Evolutionary conservation across 2,888 invertebrate species (phyloP), one percentile per base, ranked within the genome.

Genomic region (Microplitis deprimator): DNA sequence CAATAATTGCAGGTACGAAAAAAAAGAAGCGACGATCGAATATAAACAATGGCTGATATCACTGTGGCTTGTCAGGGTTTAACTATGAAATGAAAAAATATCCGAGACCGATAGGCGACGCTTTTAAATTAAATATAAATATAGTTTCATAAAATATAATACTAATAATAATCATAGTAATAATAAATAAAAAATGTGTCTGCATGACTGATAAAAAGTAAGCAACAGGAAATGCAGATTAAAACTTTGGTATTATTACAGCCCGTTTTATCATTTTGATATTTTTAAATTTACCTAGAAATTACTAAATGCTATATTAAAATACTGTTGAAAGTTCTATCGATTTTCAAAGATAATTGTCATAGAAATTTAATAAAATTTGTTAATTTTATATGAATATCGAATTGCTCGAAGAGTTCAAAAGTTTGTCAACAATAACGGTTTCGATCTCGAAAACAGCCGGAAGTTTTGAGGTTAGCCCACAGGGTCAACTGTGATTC

Each of bases 31-130:
- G 20, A 20, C 73, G 17, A 29, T 67, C 38, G 67, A 67, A 59
- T 29, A 73, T 67, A 73, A 73, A 73, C 73, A 73, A 67, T 73
- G 65, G 73, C 5, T n/a, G 65, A 5, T 73, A 38, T 50, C 10
- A 64, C 17, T n/a, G 17, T 38, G 50, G 38, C 59, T 67, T 16
- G 38, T 50, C 38, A 61, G 60, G 17, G 16, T 62, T 62, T 20
- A 6, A 50, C 50, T 7, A n/a, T 62, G 16, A 62, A 62, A 62
- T 62, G 62, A 62, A 62, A 62, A 62, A 62, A 62, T n/a, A 62
- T 62, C n/a, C 17, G 50, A 50, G 50, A 10, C 8, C 50, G 50
- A 50, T 50, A 50, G 50, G 50, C 50, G 50, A 50, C 10, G 13
- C 50, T 50, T 50, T 50, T 50, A 50, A 50, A 50, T 50, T 50